Conservation (phyloP, 2,113 vertebrate genomes). For the Noturus placidus region DNA sequence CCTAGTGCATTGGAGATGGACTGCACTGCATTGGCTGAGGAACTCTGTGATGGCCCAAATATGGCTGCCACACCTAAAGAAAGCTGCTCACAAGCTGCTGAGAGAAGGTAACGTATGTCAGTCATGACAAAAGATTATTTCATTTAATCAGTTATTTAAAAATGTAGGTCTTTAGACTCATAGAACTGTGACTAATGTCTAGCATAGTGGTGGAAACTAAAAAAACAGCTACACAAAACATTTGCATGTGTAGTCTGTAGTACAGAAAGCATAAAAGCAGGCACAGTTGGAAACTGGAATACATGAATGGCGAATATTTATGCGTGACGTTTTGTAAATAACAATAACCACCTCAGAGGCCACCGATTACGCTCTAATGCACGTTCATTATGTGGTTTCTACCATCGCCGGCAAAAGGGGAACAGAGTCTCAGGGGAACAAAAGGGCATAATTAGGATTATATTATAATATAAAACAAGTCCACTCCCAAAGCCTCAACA, state of each 20-base stretch:
- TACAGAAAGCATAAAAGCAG: neutral
- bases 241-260: neutral
- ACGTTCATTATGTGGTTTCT: neutral
- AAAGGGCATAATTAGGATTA: conserved; percentile 3
- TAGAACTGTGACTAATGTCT: neutral
- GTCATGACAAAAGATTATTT: neutral
- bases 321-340: neutral
- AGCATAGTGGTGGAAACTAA: neutral
- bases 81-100: conserved; percentile 94
- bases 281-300: neutral
- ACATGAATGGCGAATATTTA: neutral
- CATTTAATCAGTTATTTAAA: neutral
- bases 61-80: conserved; percentile 96
- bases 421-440: neutral
- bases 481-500: neutral
- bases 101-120: conserved; percentile 28
- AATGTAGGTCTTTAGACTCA: neutral
- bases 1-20: conserved; percentile 77
- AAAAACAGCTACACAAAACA: neutral
- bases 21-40: conserved; percentile 76
- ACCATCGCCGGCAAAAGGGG: neutral
- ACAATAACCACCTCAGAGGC: neutral
- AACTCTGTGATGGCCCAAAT: conserved; percentile 82
- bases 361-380: conserved; percentile 12
- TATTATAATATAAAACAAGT: neutral